Base-by-base conservation (phyloP, 2,888 invertebrate genomes). In the Leptopterna dolabrata region DNA sequence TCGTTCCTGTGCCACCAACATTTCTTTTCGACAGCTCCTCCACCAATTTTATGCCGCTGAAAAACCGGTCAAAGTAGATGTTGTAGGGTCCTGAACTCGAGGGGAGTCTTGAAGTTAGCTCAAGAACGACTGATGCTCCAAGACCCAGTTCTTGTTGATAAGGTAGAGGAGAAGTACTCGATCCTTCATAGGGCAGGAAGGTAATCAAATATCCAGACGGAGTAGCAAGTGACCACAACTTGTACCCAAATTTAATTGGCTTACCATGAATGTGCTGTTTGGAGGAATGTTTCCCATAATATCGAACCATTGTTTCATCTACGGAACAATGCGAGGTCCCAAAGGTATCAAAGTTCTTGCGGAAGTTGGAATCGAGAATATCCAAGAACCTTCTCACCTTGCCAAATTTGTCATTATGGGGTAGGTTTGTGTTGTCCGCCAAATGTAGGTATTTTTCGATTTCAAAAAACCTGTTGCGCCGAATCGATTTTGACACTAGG, bases 391-490 rank as follows among this genome's bases (percentile, higher is more conserved):
- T 43, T 29, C 87, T 87, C n/a, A 87, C 71, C 45, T 87, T 81
- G 14, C 24, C 0, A 43, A 87, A 87, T n/a, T 81, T 87, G 45
- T 87, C 87, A 81, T 87, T 87, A 4, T 27, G 81, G n/a, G n/a
- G n/a, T n/a, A n/a, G 7, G 13, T 81, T 70, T 2, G 81, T 19
- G 45, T 87, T 87, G 47, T 87, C 81, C 19, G 71, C 70, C 45
- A 87, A 47, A 87, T 87, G 87, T 19, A 87, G 43, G 16, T 70
- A 87, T 71, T 71, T 41, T 81, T 63, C 27, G 7, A 87, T 87
- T 36, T 87, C 87, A 19, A 87, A 87, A 71, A 87, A 87, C 36
- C 87, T 63, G 63, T 87, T 47, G n/a, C 87, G 19, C n/a, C 87
- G 43, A 81, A 87, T 87, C 4, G 29, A 30, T 71, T 63, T 29